phyloP scores from a whole-genome alignment of 1,140 invertebrate genomes.

The Pseudobourletiella spinata region DNA sequence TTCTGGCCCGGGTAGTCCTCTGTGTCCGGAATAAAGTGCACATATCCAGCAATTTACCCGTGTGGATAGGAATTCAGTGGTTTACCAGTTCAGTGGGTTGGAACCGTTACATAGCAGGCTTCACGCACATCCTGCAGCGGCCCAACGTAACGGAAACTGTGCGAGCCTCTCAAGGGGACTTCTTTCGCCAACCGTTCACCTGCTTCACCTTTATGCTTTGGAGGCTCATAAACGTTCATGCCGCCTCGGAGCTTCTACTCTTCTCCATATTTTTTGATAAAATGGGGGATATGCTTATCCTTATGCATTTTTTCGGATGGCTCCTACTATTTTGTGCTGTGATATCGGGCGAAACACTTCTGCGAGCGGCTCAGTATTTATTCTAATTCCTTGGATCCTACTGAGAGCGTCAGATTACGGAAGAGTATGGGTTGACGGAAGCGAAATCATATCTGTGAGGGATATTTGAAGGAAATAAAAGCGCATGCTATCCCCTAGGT shows the following conservation, averaged over 20 bases:
- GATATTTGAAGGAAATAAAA: too few relatives aligned
- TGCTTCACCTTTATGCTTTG: constrained; percentile 63
- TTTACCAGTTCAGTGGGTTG: constrained; percentile 61
- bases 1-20: not conserved
- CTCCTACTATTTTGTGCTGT: not conserved
- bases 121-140: constrained; percentile 60
- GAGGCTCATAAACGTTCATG: constrained; percentile 70
- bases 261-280: constrained; percentile 69
- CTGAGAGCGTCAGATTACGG: too few relatives aligned
- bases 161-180: constrained; percentile 33
- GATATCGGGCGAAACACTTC: not conserved
- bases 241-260: constrained; percentile 61
- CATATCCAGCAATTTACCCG: constrained; percentile 53
- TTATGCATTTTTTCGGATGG: not conserved
- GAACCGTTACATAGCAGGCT: constrained; percentile 70
- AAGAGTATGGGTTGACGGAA: too few relatives aligned
- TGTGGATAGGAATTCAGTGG: constrained; percentile 58
- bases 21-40: constrained; percentile 37
- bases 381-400: too few relatives aligned
- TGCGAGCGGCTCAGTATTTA: not conserved
- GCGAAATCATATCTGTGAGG: too few relatives aligned
- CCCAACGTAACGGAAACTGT: constrained; percentile 41
- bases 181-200: constrained; percentile 54
- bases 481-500: too few relatives aligned
- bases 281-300: not conserved